phyloP scores from a whole-genome alignment of 2,113 vertebrate genomes.

The Cervus canadensis region DNA sequence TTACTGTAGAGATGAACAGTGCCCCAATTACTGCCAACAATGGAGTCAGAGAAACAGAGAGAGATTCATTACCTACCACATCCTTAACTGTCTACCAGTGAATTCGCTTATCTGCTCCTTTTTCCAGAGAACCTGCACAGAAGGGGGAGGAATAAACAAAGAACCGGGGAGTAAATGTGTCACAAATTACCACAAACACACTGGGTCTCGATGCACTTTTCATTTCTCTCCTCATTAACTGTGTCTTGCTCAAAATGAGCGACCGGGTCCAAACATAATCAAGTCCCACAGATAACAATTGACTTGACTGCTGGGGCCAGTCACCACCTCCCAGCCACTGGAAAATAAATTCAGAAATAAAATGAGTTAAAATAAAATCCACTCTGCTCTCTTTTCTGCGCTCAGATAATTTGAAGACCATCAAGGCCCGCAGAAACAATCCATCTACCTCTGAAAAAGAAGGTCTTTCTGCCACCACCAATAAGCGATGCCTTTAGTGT shows the following conservation, averaged over 20 bases:
- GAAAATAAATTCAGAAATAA: conserved; percentile 87
- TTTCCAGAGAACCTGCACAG: conserved; percentile 74
- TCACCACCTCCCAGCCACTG: conserved; percentile 81
- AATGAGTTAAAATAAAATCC: conserved; percentile 88
- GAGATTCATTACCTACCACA: conserved; percentile 88
- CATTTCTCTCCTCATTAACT: conserved; percentile 89
- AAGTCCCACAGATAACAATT: conserved; percentile 85
- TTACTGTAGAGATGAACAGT: conserved; percentile 84
- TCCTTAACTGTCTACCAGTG: conserved; percentile 82
- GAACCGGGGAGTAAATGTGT: conserved; percentile 82
- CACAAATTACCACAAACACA: conserved; percentile 87
- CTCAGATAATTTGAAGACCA: conserved; percentile 85
- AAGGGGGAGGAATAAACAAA: conserved; percentile 82
- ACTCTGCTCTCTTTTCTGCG: conserved; percentile 79
- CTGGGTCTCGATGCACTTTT: conserved; percentile 83
- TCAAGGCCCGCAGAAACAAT: conserved; percentile 82
- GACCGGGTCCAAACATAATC: conserved; percentile 83
- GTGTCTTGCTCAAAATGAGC: conserved; percentile 85
- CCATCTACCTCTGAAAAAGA: conserved; percentile 78
- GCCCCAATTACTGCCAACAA: conserved; percentile 88
- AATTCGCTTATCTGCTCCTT: conserved; percentile 83
- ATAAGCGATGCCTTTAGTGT: conserved; percentile 79
- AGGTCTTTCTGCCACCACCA: conserved; percentile 77
- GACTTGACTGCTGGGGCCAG: conserved; percentile 83
- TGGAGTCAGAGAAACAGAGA: conserved; percentile 78